Evolutionary conservation across 2,888 invertebrate genomes (phyloP).

Genomic region (Liopterus haemorrhoidalis): DNA sequence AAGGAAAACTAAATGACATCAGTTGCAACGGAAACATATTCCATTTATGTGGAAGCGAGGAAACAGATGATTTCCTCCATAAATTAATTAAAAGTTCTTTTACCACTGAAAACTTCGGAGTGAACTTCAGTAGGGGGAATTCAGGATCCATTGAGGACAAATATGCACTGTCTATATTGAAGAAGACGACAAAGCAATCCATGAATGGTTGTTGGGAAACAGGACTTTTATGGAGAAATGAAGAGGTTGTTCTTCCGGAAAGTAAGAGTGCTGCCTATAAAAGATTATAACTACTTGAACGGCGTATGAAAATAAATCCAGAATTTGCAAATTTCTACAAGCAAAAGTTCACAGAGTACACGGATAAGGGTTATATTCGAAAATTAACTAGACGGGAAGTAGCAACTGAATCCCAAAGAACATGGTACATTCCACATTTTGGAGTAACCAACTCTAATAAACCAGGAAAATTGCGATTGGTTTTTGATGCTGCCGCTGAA

Average conservation of each 20-base stretch:
- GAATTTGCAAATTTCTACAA: constrained; percentile 22
- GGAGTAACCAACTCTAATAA: constrained; percentile 34
- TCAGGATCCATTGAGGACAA: too few species aligned
- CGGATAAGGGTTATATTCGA: constrained; percentile 28
- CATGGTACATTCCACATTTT: constrained; percentile 37
- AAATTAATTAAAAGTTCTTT: too few species aligned
- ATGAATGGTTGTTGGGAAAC: constrained; percentile 22
- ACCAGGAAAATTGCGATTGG: constrained; percentile 33
- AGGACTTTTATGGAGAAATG: constrained; percentile 31
- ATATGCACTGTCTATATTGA: too few species aligned
- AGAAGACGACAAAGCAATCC: too few species aligned
- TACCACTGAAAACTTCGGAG: too few species aligned
- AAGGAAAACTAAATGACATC: too few species aligned
- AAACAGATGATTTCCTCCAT: too few species aligned
- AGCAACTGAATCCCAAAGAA: constrained; percentile 15
- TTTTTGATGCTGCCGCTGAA: constrained; percentile 38
- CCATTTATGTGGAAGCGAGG: too few species aligned
- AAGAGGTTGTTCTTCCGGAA: constrained; percentile 28
- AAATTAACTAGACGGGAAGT: constrained; percentile 26
- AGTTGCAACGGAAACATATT: too few species aligned
- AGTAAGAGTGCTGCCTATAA: constrained; percentile 27
- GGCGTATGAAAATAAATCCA: constrained; percentile 19
- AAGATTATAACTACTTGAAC: constrained; percentile 28
- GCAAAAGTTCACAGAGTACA: constrained; percentile 23
- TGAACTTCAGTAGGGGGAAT: too few species aligned